phyloP scores from a whole-genome alignment of 2,113 vertebrate genomes.

The Paedocypris sp. region DNA sequence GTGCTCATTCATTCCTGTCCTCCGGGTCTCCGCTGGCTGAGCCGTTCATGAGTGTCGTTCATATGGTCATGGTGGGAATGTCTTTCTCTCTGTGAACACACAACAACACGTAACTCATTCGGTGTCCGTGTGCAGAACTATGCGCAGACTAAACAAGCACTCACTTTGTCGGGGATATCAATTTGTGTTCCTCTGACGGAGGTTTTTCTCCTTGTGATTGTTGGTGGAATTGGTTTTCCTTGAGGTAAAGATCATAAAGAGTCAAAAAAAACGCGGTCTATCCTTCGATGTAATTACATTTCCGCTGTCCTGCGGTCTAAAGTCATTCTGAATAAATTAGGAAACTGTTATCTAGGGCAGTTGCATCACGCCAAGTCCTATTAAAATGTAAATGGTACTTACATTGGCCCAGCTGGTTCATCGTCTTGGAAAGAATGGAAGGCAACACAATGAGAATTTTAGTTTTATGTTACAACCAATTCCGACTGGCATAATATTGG shows the following conservation, averaged over 20 bases:
- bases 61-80: slow-evolving; percentile 53
- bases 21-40: slow-evolving; percentile 46
- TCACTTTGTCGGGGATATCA: slow-evolving; percentile 60
- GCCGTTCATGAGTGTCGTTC: slow-evolving; percentile 52
- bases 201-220: slow-evolving; percentile 99
- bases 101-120: not conserved
- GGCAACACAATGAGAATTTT: slow-evolving; percentile 49
- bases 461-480: slow-evolving; percentile 14
- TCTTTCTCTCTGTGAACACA: slow-evolving; percentile 46
- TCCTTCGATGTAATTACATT: not conserved
- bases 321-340: not conserved
- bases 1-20: slow-evolving; percentile 60
- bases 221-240: slow-evolving; percentile 99
- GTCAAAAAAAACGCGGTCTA: not conserved
- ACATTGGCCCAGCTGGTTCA: slow-evolving; percentile 94
- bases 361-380: not conserved
- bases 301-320: not conserved
- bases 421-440: slow-evolving; percentile 69
- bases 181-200: slow-evolving; percentile 98
- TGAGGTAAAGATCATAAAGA: slow-evolving; percentile 24
- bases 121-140: not conserved
- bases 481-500: not conserved
- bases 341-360: not conserved
- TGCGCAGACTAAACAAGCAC: slow-evolving; percentile 20
- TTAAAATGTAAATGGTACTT: slow-evolving; percentile 48